phyloP scores from a whole-genome alignment of 1,140 invertebrate genomes.

The Hirudo medicinalis region DNA sequence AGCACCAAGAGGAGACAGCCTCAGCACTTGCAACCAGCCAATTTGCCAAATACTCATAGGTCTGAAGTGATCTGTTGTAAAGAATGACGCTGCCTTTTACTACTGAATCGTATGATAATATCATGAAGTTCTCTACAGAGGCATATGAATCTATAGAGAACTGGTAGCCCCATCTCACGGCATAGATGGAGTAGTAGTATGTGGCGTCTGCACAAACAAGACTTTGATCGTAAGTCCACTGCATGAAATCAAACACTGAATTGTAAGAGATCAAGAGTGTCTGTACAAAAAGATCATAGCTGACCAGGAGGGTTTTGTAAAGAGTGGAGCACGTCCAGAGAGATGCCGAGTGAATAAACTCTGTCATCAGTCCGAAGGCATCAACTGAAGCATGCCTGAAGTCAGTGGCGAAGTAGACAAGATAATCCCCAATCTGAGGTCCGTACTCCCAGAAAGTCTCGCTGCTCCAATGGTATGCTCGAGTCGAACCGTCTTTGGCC shows the following conservation, averaged over 20 bases:
- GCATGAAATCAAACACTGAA: not conserved
- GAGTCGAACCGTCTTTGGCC: not conserved
- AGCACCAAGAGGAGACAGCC: not conserved
- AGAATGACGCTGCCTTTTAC: not conserved
- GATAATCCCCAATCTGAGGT: not conserved
- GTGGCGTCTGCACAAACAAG: not conserved
- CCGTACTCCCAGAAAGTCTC: not conserved
- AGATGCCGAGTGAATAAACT: not conserved
- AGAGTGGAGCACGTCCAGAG: not conserved
- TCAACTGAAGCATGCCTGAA: slow-evolving; percentile 3
- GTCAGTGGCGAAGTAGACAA: slow-evolving; percentile 1
- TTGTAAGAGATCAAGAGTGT: not conserved
- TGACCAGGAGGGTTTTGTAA: not conserved
- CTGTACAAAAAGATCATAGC: not conserved
- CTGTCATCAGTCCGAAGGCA: not conserved
- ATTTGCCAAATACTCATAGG: not conserved
- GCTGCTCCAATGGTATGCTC: not conserved
- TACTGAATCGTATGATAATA: not conserved
- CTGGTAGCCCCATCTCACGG: not conserved
- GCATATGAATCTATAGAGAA: not conserved
- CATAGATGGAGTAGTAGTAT: not conserved
- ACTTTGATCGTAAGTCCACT: not conserved
- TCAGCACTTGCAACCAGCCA: not conserved
- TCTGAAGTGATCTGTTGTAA: not conserved
- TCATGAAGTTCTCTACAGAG: not conserved